Conservation (phyloP, 2,113 vertebrate genomes). For the Pagrus major region DNA sequence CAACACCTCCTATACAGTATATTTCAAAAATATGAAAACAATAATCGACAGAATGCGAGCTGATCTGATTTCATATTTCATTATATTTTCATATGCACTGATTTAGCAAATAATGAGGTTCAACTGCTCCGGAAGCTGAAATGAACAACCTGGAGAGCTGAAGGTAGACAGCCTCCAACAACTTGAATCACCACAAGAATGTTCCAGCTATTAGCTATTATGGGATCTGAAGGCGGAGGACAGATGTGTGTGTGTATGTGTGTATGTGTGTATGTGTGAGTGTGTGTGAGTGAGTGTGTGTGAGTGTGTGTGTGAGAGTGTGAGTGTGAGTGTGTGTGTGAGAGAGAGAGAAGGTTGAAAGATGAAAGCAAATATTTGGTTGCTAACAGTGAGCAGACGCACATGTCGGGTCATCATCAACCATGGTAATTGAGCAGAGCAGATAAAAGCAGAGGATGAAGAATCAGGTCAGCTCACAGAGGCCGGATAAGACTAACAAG, state of each 20-base stretch:
- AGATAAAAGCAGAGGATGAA: constrained; percentile 11
- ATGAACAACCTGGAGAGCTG: constrained; percentile 1
- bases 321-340: too few relatives aligned
- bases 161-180: constrained; percentile 28
- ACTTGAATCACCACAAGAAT: constrained; percentile 50
- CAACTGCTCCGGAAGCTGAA: neutral
- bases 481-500: constrained; percentile 24
- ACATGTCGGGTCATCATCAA: constrained; percentile 36
- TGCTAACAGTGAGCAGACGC: constrained; percentile 50
- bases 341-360: constrained; percentile 20
- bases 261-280: too few relatives aligned
- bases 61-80: neutral
- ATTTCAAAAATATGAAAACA: too few relatives aligned
- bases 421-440: neutral
- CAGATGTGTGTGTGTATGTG: constrained; percentile 10
- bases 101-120: neutral
- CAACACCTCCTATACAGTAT: neutral
- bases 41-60: too few relatives aligned
- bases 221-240: constrained; percentile 29
- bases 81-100: neutral
- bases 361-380: constrained; percentile 44
- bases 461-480: constrained; percentile 12
- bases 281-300: constrained; percentile 21
- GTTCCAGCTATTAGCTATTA: constrained; percentile 39
- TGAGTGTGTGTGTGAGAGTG: neutral